Conservation (phyloP, 2,888 invertebrate genomes). For the Aporophyla nigra region DNA sequence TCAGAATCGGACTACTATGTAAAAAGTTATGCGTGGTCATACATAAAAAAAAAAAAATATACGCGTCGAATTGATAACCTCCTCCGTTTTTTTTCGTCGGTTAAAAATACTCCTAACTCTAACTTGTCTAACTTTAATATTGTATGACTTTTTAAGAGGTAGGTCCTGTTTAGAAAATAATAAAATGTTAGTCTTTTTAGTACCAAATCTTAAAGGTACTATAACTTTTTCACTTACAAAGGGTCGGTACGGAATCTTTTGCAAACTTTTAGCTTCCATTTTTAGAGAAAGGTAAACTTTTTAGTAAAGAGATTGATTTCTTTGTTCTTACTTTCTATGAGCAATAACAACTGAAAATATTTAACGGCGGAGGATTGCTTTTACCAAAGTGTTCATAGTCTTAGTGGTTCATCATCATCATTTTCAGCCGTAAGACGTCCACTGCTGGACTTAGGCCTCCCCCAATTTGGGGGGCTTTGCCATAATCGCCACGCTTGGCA, state of each 20-base stretch:
- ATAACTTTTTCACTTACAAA: conserved; percentile 49
- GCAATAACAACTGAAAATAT: not conserved
- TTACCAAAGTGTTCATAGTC: too few relatives aligned
- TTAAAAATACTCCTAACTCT: not conserved
- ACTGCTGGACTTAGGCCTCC: too few relatives aligned
- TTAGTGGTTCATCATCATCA: too few relatives aligned
- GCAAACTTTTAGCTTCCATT: conserved; percentile 38
- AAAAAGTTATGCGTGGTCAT: too few relatives aligned
- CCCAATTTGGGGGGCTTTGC: too few relatives aligned
- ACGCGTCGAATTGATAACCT: too few relatives aligned
- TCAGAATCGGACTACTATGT: too few relatives aligned
- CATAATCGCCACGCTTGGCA: too few relatives aligned
- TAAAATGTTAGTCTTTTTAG: conserved; percentile 29
- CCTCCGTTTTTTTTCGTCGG: too few relatives aligned
- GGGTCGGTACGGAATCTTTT: conserved; percentile 41
- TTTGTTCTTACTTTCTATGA: conserved; percentile 5
- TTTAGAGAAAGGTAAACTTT: conserved; percentile 35
- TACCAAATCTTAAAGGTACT: conserved; percentile 14
- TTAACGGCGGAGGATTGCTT: too few relatives aligned
- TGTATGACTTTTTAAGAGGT: not conserved
- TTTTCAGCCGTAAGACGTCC: too few relatives aligned
- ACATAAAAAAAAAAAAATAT: too few relatives aligned
- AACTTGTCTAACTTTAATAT: not conserved
- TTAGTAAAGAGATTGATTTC: conserved; percentile 24
- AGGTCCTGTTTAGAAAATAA: conserved; percentile 30